A percentile compares a stretch with the other conserved stretches of the same genome.
These are phyloP conservation scores for Amblyjoppa fuscipennis DNA, from an alignment of 2,888 invertebrate genomes.

Conservation along the genomic window DNA sequence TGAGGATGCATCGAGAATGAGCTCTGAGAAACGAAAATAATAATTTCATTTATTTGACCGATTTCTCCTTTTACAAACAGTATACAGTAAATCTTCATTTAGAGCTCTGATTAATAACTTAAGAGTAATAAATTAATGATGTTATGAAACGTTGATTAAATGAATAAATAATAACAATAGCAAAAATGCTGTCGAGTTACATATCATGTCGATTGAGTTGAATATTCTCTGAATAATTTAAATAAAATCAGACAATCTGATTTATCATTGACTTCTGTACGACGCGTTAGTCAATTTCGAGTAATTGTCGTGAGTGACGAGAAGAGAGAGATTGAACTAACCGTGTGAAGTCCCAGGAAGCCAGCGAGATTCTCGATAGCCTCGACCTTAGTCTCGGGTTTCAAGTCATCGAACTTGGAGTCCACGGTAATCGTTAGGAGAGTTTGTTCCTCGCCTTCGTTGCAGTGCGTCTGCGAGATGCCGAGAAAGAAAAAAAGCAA, in stretches of 20 bases:
- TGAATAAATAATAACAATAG: background rate
- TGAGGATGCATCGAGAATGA: slow-evolving; percentile 86
- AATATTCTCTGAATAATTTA: background rate
- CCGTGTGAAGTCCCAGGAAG: slow-evolving; percentile 90
- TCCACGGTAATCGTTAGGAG: slow-evolving; percentile 90
- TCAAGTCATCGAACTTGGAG: slow-evolving; percentile 88
- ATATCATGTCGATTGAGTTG: background rate
- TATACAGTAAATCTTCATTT: no score
- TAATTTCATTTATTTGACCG: background rate
- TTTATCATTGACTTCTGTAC: background rate
- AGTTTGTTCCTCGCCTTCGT: slow-evolving; percentile 86
- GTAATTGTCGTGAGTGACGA: slow-evolving; percentile 47
- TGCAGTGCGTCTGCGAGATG: slow-evolving; percentile 83
- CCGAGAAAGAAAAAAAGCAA: slow-evolving; percentile 31
- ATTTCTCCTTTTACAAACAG: background rate
- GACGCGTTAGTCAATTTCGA: slow-evolving; percentile 5
- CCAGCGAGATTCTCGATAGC: slow-evolving; percentile 90
- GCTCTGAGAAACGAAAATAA: slow-evolving; percentile 84
- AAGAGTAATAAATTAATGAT: no score
- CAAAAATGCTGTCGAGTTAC: background rate
- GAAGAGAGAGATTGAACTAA: slow-evolving; percentile 78
- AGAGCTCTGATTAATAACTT: no score
- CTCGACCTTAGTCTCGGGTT: slow-evolving; percentile 88
- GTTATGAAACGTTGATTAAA: no score
- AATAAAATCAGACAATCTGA: background rate